Conservation (phyloP, 2,888 invertebrate genomes). For the Habroteleia sp. region DNA sequence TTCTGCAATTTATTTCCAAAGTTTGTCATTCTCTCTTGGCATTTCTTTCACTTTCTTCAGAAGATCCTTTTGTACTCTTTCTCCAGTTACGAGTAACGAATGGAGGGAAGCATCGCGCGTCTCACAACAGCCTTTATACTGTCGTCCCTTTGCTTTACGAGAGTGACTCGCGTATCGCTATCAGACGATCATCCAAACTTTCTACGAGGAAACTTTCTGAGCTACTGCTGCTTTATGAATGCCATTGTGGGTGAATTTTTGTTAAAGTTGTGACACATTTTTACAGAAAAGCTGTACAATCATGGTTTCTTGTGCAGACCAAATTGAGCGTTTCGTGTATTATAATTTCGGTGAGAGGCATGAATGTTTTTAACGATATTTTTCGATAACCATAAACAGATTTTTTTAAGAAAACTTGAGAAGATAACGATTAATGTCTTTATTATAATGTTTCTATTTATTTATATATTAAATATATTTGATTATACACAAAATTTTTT, state of each 20-base stretch:
- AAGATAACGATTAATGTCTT: no score
- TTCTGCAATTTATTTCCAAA: constrained; percentile 54
- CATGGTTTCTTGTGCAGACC: constrained; percentile 35
- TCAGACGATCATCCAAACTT: constrained; percentile 59
- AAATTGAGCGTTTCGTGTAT: constrained; percentile 42
- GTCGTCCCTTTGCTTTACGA: constrained; percentile 37
- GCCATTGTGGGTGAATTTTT: constrained; percentile 47
- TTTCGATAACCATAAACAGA: no score
- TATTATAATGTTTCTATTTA: no score
- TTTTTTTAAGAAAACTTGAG: no score
- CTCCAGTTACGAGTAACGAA: constrained; percentile 59
- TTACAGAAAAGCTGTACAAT: constrained; percentile 46
- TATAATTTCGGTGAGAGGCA: constrained; percentile 14
- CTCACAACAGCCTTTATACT: constrained; percentile 51
- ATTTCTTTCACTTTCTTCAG: constrained; percentile 60
- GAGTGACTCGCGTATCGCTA: constrained; percentile 36
- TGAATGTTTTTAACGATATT: constrained; percentile 27
- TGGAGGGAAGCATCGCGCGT: constrained; percentile 49
- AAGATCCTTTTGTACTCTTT: constrained; percentile 44
- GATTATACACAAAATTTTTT: no score
- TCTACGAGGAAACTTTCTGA: constrained; percentile 44
- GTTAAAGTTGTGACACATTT: constrained; percentile 48
- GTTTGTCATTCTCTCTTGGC: constrained; percentile 56
- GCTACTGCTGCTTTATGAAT: constrained; percentile 54
- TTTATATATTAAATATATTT: no score